A percentile compares a stretch with the other conserved stretches of the same genome.
Conservation (phyloP, 2,888 invertebrate species). For the Colletes collaris region DNA sequence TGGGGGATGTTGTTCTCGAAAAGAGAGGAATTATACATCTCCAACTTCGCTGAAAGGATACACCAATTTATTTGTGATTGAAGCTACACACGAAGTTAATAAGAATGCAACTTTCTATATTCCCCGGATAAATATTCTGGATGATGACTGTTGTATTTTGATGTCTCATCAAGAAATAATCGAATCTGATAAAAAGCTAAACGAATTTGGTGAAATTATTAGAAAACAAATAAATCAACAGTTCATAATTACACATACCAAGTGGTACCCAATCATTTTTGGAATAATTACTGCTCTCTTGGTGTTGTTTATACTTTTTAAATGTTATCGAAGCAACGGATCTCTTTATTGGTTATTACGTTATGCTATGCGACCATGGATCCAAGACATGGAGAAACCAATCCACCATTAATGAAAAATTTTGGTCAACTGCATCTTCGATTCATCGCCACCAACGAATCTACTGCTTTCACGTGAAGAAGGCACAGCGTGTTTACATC, state of each 20-base stretch:
- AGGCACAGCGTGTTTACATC: too few species aligned
- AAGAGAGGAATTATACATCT: constrained; percentile 15
- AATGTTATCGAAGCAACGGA: constrained; percentile 1
- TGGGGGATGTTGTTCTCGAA: constrained; percentile 3
- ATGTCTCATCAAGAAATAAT: constrained; percentile 7
- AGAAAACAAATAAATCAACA: constrained; percentile 24
- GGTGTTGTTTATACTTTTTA: background rate
- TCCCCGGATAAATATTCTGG: background rate
- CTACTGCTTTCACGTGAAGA: background rate
- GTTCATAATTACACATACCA: constrained; percentile 14
- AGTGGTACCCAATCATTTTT: constrained; percentile 11
- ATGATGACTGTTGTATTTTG: constrained; percentile 20
- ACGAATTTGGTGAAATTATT: constrained; percentile 12
- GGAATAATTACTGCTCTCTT: constrained; percentile 5
- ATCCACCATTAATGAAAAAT: constrained; percentile 5
- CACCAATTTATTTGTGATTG: constrained; percentile 8
- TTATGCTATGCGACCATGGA: constrained; percentile 2
- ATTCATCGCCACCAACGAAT: background rate
- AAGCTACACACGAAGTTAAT: constrained; percentile 9
- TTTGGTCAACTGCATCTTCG: constrained; percentile 5
- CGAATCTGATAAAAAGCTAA: constrained; percentile 5
- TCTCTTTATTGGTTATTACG: background rate
- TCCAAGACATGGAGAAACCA: background rate
- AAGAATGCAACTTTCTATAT: constrained; percentile 26
- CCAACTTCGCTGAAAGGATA: constrained; percentile 11